Base-by-base conservation (phyloP, 2,113 vertebrate species). In the Stomatorhinus ivindoensis region DNA sequence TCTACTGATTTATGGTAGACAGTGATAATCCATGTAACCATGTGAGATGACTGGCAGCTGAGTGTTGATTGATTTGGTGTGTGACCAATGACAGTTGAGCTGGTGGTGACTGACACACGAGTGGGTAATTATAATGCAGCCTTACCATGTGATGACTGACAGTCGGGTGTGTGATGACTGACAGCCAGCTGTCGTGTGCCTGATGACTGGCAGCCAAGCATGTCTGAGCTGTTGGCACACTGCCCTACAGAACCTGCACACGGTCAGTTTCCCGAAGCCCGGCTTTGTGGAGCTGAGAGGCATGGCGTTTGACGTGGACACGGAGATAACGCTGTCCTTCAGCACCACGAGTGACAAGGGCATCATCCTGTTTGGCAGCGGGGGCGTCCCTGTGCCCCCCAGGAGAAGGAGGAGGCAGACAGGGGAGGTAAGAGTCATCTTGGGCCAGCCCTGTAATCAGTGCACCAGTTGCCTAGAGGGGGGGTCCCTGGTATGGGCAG, bases 251-350 rank as follows among this genome's bases (percentile, higher is more conserved):
- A 98, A 98, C 48, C 95, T 99, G 90, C 95, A 97, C 92, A 97
- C 96, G 0, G 97, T 99, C 55, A 99, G 97, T 90, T 99, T 99
- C 93, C 95, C 96, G 44, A 97, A 95, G 87, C 96, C 98, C 0
- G 98, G 98, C 3, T 98, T 95, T 91, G 93, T 99, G 93, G 98
- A 99, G 92, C 93, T 99, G 87, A 89, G 93, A 0, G 97, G 97
- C 3, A 93, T 97, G 46, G 92, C 96, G 0, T 91, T 99, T 86
- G 94, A 94, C 0, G 83, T 96, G 1, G 96, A 95, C 89, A 98
- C 97, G 2, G 98, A 99, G 95, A 97, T 99, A 95, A 98, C 97
- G 65, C 94, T 99, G 90, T 99, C 98, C 19, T 99, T 99, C 95
- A 99, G 97, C 94, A 99, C 98, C 8, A 95, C 94, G 92, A 97